phyloP scores from a whole-genome alignment of 2,888 invertebrate species.

The Drosophila pseudotalamancana region DNA sequence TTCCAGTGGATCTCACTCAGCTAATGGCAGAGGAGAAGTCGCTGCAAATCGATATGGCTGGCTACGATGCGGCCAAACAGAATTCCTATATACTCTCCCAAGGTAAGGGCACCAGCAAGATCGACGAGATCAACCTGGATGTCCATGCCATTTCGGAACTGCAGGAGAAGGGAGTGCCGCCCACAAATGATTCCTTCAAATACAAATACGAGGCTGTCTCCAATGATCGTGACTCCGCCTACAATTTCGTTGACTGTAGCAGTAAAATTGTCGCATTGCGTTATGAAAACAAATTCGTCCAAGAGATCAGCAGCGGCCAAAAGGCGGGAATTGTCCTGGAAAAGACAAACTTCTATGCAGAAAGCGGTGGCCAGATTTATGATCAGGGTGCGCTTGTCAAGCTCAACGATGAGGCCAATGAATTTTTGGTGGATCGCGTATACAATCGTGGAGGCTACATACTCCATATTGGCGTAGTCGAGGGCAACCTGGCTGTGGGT shows the following conservation, averaged over 20 bases:
- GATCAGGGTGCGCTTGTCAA: constrained; percentile 97
- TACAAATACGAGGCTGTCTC: constrained; percentile 92
- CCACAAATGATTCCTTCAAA: constrained; percentile 96
- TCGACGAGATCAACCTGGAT: constrained; percentile 94
- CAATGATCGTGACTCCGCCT: constrained; percentile 88
- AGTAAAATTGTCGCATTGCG: constrained; percentile 93
- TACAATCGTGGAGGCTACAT: constrained; percentile 98
- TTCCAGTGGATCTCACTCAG: constrained; percentile 98
- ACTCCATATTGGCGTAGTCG: constrained; percentile 95
- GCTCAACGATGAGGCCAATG: constrained; percentile 92
- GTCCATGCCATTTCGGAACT: constrained; percentile 97
- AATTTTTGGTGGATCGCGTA: constrained; percentile 96
- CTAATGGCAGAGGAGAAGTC: constrained; percentile 99
- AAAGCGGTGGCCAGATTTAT: constrained; percentile 99
- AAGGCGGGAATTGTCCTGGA: constrained; percentile 97
- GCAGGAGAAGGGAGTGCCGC: constrained; percentile 89
- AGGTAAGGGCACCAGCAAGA: constrained; percentile 91
- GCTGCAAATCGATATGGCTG: constrained; percentile 92
- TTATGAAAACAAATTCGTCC: constrained; percentile 92
- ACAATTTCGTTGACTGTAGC: constrained; percentile 89
- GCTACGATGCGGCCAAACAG: constrained; percentile 96
- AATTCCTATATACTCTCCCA: constrained; percentile 95
- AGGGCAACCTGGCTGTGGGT: constrained; percentile 92
- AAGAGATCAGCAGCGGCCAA: constrained; percentile 91
- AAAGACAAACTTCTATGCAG: constrained; percentile 98